Percentiles rank a stretch among this genome's conserved stretches.
Conservation (phyloP, 2,888 invertebrate species). For the Steinernema scapterisci region DNA sequence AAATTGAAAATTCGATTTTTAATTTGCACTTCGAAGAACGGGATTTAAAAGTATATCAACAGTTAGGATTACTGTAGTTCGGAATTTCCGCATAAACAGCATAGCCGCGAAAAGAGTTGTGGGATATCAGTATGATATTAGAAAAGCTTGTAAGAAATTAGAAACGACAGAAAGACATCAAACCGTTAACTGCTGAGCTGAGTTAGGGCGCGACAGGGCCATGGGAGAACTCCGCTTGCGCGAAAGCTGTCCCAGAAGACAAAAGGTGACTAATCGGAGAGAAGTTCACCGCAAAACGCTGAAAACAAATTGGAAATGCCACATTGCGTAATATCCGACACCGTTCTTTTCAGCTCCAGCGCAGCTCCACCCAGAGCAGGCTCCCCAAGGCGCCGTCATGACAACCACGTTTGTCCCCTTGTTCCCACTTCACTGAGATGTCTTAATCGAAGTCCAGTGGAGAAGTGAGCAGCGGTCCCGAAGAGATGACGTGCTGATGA, state of each 20-base stretch:
- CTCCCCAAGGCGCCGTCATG: conserved; percentile 28
- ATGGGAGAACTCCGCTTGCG: neutral
- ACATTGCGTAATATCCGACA: conserved; percentile 32
- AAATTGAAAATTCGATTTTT: neutral
- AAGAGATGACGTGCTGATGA: neutral
- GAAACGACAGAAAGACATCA: neutral
- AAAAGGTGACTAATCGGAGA: neutral
- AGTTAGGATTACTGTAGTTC: too few species aligned
- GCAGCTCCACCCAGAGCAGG: conserved; percentile 29
- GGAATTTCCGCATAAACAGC: too few species aligned
- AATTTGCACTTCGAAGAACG: neutral
- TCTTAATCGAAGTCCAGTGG: conserved; percentile 21
- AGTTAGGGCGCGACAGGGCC: neutral
- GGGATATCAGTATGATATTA: too few species aligned
- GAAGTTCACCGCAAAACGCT: conserved; percentile 10
- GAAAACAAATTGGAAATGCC: conserved; percentile 30
- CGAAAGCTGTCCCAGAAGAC: neutral
- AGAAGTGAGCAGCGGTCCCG: neutral
- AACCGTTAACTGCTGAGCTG: conserved; percentile 23
- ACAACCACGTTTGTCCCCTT: conserved; percentile 14
- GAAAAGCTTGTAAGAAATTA: too few species aligned
- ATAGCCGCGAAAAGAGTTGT: neutral
- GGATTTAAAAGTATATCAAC: too few species aligned
- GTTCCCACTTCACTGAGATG: neutral
- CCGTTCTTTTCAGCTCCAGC: conserved; percentile 25